Base-by-base conservation (phyloP, 2,888 invertebrate species). In the Hermodice carunculata region DNA sequence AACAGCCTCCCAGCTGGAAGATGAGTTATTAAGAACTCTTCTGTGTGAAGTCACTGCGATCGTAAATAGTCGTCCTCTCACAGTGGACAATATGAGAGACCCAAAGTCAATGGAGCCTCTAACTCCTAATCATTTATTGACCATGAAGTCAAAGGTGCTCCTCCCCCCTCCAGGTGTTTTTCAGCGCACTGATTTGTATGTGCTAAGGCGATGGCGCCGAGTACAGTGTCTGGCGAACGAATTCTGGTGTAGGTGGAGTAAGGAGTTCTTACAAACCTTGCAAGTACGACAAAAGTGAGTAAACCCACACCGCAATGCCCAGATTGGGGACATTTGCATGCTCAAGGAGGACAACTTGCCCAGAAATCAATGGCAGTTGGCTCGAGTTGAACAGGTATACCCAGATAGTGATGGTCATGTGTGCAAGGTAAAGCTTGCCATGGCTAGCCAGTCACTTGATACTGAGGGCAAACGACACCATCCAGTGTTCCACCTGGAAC, bases 311-410 rank as follows among this genome's bases (percentile, higher is more conserved):
- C 40, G n/a, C 11, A 37, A 14, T 37, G n/a, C 40, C 11, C 40
- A n/a, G n/a, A n/a, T n/a, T n/a, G n/a, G n/a, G n/a, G n/a, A n/a
- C n/a, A n/a, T n/a, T n/a, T n/a, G n/a, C n/a, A n/a, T n/a, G n/a
- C n/a, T n/a, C n/a, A n/a, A n/a, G n/a, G n/a, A n/a, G n/a, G n/a
- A n/a, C n/a, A n/a, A n/a, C n/a, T n/a, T n/a, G n/a, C n/a, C n/a
- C n/a, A n/a, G n/a, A n/a, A n/a, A n/a, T n/a, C n/a, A n/a, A n/a
- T 67, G 63, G 64, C 42, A 29, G 26, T 17, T 54, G 34, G 67
- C 46, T 46, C 48, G 58, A 31, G 37, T 67, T 2, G 37, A 51
- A 8, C 52, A 64, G 17, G 42, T 44, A 17, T 52, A 59, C 17
- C 52, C 49, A 3, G 49, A 51, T 26, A 28, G 37, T 5, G 67